Evolutionary conservation across 2,888 invertebrate genomes (phyloP).

Genomic region (Zhengitettix transpicula): DNA sequence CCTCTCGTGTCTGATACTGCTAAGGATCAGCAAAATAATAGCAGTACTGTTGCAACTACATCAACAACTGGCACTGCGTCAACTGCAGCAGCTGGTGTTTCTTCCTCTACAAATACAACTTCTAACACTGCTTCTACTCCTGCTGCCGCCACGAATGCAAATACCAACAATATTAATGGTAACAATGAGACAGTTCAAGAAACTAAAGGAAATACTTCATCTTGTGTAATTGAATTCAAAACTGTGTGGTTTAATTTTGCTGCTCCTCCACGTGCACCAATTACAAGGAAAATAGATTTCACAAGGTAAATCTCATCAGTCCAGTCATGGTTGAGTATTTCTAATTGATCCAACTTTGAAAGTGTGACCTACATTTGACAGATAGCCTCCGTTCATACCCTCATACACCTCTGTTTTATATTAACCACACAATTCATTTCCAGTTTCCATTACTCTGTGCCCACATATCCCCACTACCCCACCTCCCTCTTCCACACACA

Average conservation of each 20-base stretch:
- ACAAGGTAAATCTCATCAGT: slow-evolving; percentile 44
- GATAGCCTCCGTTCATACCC: too few relatives aligned
- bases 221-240: slow-evolving; percentile 75
- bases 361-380: too few relatives aligned
- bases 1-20: not conserved
- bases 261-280: slow-evolving; percentile 86
- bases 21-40: not conserved
- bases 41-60: not conserved
- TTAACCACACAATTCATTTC: too few relatives aligned
- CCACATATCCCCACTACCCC: too few relatives aligned
- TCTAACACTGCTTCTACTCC: too few relatives aligned
- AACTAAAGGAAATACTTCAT: slow-evolving; percentile 61
- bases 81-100: not conserved
- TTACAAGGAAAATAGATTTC: slow-evolving; percentile 85
- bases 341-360: slow-evolving; percentile 1
- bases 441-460: too few relatives aligned
- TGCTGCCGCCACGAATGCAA: too few relatives aligned
- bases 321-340: not conserved
- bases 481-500: too few relatives aligned
- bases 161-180: not conserved
- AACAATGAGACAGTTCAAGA: slow-evolving; percentile 20
- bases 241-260: slow-evolving; percentile 96
- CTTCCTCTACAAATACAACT: not conserved
- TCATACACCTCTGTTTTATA: too few relatives aligned
- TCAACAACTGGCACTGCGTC: not conserved